These are phyloP conservation scores for Cryptus armator DNA, from an alignment of 2,888 invertebrate genomes.

Conservation along the genomic window DNA sequence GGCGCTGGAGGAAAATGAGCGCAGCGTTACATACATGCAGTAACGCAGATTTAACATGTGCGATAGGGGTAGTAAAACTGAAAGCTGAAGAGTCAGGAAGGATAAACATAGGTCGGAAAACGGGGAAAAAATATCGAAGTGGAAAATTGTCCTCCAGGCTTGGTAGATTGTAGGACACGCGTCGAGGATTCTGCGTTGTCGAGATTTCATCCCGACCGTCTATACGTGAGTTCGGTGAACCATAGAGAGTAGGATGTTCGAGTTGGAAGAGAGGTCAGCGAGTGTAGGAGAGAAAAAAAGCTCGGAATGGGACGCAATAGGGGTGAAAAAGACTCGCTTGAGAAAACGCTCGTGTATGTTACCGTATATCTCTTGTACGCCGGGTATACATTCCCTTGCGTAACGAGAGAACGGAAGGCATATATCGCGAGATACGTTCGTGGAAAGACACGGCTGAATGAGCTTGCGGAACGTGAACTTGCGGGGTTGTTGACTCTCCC, in stretches of 20 bases:
- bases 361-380: background rate
- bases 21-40: background rate
- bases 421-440: slow-evolving; percentile 34
- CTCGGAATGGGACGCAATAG: slow-evolving; percentile 15
- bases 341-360: background rate
- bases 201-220: slow-evolving; percentile 45
- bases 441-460: slow-evolving; percentile 25
- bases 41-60: background rate
- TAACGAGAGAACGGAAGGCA: slow-evolving; percentile 53
- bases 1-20: background rate
- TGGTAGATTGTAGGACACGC: slow-evolving; percentile 42
- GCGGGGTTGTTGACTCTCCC: slow-evolving; percentile 32
- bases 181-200: slow-evolving; percentile 66
- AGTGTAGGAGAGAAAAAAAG: slow-evolving; percentile 2
- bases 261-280: slow-evolving; percentile 39
- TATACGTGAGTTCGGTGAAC: slow-evolving; percentile 41
- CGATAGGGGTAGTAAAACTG: background rate
- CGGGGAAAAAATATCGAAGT: slow-evolving; percentile 69
- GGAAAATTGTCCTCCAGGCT: slow-evolving; percentile 71
- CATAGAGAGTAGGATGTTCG: slow-evolving; percentile 21
- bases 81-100: background rate
- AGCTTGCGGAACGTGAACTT: slow-evolving; percentile 42
- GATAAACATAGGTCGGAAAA: slow-evolving; percentile 37
- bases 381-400: slow-evolving; percentile 29
- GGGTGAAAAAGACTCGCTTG: slow-evolving; percentile 23